phyloP scores from a whole-genome alignment of 2,113 vertebrate genomes.

The Rhombomys opimus region DNA sequence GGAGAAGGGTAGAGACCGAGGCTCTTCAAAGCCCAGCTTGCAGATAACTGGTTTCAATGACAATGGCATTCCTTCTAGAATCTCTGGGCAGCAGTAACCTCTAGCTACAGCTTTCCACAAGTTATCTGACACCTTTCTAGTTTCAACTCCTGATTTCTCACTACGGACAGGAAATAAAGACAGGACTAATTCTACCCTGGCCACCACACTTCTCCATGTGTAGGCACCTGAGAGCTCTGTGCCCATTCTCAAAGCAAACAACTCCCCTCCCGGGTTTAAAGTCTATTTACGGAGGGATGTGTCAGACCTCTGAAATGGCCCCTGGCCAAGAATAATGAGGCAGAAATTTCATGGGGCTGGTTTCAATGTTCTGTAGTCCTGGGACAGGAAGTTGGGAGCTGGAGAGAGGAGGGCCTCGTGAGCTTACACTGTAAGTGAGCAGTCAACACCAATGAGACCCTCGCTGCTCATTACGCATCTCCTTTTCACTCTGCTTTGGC shows the following conservation, averaged over 20 bases:
- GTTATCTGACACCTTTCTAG: background rate
- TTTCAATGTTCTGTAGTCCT: background rate
- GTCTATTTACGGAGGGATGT: background rate
- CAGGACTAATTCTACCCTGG: background rate
- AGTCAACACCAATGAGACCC: background rate
- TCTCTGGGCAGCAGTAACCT: background rate
- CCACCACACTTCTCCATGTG: background rate
- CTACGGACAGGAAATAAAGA: constrained; percentile 5
- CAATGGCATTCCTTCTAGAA: background rate
- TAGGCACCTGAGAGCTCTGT: background rate
- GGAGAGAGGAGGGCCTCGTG: background rate
- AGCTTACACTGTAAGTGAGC: background rate
- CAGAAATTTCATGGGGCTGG: background rate
- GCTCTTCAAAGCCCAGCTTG: background rate
- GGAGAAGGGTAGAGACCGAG: background rate
- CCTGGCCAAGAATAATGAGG: background rate
- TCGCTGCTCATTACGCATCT: background rate
- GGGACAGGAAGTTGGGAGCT: background rate
- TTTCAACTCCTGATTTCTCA: background rate
- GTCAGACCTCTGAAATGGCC: background rate
- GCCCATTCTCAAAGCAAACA: background rate
- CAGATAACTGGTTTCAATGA: background rate
- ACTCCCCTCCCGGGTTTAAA: background rate
- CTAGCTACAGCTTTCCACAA: background rate
- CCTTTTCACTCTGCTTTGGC: background rate